These are phyloP conservation scores for Apis mellifera DNA, from an alignment of 1,140 invertebrate species.

Conservation along the genomic window Amel_HAv3.1 CM009935.2:5608001-5608500, in stretches of 20 bases:
- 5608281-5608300: too few relatives aligned
- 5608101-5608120: conserved; percentile 11
- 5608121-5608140: too few relatives aligned
- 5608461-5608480: conserved; percentile 79
- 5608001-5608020: conserved; percentile 1
- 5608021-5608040: neutral
- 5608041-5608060: conserved; percentile 45
- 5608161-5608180: neutral
- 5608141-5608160: neutral
- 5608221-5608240: too few relatives aligned
- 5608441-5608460: conserved; percentile 80
- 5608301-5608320: too few relatives aligned
- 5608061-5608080: neutral
- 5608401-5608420: conserved; percentile 77
- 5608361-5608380: conserved; percentile 54
- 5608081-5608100: neutral
- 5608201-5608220: conserved; percentile 1
- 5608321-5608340: too few relatives aligned
- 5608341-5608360: too few relatives aligned
- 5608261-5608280: too few relatives aligned
- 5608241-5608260: too few relatives aligned
- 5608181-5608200: neutral
- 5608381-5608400: conserved; percentile 80
- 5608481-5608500: conserved; percentile 69
- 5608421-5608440: conserved; percentile 78